Evolutionary conservation across 1,140 invertebrate genomes (phyloP).

Genomic region (Mesaphorura yosii): DNA sequence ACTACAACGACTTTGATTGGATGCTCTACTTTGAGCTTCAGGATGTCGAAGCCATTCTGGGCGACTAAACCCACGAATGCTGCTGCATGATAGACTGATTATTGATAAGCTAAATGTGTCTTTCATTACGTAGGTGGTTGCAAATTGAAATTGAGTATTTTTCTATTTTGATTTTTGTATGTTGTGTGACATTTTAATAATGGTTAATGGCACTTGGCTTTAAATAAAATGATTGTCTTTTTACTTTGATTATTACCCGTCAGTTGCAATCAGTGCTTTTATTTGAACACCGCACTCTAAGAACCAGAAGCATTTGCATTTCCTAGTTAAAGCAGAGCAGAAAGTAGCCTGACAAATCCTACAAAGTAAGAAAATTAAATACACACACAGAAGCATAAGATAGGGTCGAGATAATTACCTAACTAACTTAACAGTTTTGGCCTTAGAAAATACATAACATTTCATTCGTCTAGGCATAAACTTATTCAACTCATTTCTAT

Average conservation of each 20-base stretch:
- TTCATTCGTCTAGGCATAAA: no score
- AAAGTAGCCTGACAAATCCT: no score
- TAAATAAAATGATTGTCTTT: not conserved
- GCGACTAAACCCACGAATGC: not conserved
- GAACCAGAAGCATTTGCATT: not conserved
- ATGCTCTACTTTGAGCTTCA: slow-evolving; percentile 16
- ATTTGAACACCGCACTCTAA: not conserved
- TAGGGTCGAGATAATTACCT: no score
- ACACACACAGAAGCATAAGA: no score
- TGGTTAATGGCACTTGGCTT: not conserved
- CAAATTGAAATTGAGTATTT: not conserved
- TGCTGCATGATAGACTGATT: not conserved
- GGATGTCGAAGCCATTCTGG: slow-evolving; percentile 20
- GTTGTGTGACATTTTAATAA: not conserved
- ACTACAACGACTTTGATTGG: slow-evolving; percentile 17
- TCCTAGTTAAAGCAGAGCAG: no score
- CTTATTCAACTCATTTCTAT: no score
- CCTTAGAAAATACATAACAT: no score
- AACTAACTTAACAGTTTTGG: no score
- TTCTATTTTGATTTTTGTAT: not conserved
- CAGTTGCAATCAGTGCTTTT: not conserved
- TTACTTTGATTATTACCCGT: no score
- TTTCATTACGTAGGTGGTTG: not conserved
- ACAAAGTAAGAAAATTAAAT: no score
- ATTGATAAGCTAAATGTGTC: not conserved